Evolutionary conservation across 1,140 invertebrate species (phyloP).

Genomic region (Eriocheir sinensis): DNA sequence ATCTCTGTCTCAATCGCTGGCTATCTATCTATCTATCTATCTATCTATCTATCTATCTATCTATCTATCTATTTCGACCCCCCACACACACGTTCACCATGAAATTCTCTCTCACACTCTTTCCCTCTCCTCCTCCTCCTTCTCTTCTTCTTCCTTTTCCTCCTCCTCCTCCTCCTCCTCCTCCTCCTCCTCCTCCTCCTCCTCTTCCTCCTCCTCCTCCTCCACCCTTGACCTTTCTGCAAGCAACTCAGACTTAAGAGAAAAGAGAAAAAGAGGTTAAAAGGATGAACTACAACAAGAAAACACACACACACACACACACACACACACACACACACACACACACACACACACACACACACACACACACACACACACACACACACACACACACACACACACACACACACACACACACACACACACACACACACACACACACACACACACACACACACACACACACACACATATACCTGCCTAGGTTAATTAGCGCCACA

Average conservation of each 20-base stretch:
- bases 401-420: slow-evolving; percentile 37
- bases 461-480: neutral
- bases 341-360: slow-evolving; percentile 6
- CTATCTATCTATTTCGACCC: too few relatives aligned
- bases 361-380: slow-evolving; percentile 17
- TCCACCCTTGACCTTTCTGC: neutral
- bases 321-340: slow-evolving; percentile 14
- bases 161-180: neutral
- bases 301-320: slow-evolving; percentile 33
- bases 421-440: neutral
- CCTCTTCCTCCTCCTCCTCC: neutral
- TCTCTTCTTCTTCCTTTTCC: neutral
- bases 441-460: neutral
- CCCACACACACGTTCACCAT: neutral
- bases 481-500: neutral
- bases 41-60: neutral
- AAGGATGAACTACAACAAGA: slow-evolving; percentile 14
- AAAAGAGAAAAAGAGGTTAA: neutral
- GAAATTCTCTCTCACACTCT: neutral
- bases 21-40: slow-evolving; percentile 14
- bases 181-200: neutral
- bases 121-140: neutral
- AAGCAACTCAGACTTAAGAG: neutral
- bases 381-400: slow-evolving; percentile 18
- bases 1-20: too few relatives aligned